Conservation (phyloP, 2,797 vertebrate species). For the Typhlichthys subterraneus region DNA sequence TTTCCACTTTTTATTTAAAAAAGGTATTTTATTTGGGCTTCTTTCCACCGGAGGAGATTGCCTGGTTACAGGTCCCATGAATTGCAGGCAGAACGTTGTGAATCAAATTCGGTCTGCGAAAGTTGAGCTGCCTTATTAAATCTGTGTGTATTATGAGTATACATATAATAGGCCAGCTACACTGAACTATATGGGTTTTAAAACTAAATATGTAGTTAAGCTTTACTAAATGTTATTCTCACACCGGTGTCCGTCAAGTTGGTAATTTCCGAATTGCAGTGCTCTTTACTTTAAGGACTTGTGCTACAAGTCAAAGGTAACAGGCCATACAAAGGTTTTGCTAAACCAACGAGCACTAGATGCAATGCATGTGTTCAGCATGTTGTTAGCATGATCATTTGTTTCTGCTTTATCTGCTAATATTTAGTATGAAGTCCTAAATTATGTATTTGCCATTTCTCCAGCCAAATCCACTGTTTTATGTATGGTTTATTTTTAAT, state of each 20-base stretch:
- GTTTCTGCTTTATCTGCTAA: conserved; percentile 32
- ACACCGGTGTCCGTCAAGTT: too few relatives aligned
- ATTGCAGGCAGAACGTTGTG: neutral
- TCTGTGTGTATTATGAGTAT: neutral
- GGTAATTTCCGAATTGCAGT: neutral
- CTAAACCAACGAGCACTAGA: conserved; percentile 31
- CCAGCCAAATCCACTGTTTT: conserved; percentile 9
- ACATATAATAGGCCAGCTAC: conserved; percentile 4
- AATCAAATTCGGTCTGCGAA: neutral
- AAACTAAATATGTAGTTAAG: too few relatives aligned
- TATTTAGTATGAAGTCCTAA: conserved; percentile 20
- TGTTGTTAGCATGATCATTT: conserved; percentile 57
- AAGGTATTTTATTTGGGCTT: conserved; percentile 1
- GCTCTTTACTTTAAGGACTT: conserved; percentile 9
- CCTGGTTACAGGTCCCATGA: too few relatives aligned
- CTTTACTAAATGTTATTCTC: too few relatives aligned
- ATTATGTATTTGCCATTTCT: conserved; percentile 7
- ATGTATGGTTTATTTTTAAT: conserved; percentile 17
- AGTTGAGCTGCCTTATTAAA: conserved; percentile 2
- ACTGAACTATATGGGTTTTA: neutral
- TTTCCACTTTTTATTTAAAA: conserved; percentile 3
- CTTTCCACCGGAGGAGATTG: neutral
- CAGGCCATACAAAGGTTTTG: conserved; percentile 20
- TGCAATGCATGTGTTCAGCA: conserved; percentile 38
- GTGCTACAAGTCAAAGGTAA: conserved; percentile 54